Percentiles rank a stretch among this genome's conserved stretches.
phyloP scores from a whole-genome alignment of 2,113 vertebrate species.

The Scomber japonicus region DNA sequence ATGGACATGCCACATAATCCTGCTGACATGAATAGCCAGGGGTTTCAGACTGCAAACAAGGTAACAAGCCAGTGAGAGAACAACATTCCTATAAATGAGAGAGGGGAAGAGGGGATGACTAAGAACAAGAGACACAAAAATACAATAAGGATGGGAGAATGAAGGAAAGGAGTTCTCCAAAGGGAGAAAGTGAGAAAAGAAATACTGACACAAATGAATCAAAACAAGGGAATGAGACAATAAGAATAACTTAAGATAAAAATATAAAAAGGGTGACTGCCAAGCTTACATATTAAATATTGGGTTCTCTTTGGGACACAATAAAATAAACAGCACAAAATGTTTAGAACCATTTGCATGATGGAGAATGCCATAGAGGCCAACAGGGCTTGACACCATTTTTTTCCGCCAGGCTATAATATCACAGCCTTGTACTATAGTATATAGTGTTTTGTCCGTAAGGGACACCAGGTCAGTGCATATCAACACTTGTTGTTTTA shows the following conservation, averaged over 20 bases:
- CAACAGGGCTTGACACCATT: conserved; percentile 32
- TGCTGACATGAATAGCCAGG: conserved; percentile 40
- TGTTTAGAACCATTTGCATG: conserved; percentile 21
- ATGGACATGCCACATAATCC: conserved; percentile 46
- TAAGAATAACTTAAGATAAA: too few species aligned
- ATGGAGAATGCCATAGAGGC: conserved; percentile 31
- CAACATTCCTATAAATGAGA: conserved; percentile 9
- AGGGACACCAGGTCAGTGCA: conserved; percentile 19
- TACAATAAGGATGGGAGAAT: neutral
- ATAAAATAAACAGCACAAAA: conserved; percentile 1
- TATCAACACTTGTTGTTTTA: conserved; percentile 36
- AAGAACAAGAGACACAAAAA: conserved; percentile 5
- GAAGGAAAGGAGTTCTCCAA: neutral
- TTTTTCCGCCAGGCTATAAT: conserved; percentile 23
- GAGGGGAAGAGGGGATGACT: neutral
- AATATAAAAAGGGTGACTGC: neutral
- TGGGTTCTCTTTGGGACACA: neutral
- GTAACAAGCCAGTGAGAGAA: conserved; percentile 27
- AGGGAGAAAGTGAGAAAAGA: neutral
- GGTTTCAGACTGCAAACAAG: conserved; percentile 39
- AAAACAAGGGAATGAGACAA: neutral
- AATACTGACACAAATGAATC: neutral
- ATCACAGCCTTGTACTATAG: conserved; percentile 24
- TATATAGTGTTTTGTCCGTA: neutral
- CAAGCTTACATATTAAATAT: neutral